These are phyloP conservation scores for Volucella inanis DNA, from an alignment of 2,888 invertebrate species.

Conservation along the genomic window DNA sequence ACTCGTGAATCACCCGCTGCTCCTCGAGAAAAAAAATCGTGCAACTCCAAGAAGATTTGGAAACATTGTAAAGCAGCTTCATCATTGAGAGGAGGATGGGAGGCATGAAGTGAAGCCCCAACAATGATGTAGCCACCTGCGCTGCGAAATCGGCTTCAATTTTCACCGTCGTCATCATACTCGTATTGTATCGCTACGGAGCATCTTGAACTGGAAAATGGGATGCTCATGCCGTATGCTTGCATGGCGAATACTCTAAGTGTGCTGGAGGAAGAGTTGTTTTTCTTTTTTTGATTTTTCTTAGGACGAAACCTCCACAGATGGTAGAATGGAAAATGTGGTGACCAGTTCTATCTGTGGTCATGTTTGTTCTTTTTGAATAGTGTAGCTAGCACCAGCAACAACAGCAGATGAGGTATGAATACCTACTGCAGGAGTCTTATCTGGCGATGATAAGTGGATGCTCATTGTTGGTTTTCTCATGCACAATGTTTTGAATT, in stretches of 20 bases:
- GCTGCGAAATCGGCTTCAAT: constrained; percentile 72
- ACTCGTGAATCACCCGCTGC: constrained; percentile 70
- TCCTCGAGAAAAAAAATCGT: constrained; percentile 53
- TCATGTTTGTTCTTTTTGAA: constrained; percentile 38
- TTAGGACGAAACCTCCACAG: constrained; percentile 33
- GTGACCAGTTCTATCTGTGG: constrained; percentile 56
- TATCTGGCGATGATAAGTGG: constrained; percentile 72
- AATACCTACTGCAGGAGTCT: constrained; percentile 39
- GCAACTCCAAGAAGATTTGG: constrained; percentile 69
- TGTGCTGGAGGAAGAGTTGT: constrained; percentile 24
- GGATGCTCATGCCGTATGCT: constrained; percentile 19
- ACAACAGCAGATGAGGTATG: neutral
- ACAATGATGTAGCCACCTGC: constrained; percentile 73
- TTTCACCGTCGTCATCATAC: constrained; percentile 70
- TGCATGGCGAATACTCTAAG: constrained; percentile 18
- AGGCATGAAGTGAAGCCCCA: constrained; percentile 50
- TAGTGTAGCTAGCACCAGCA: constrained; percentile 27
- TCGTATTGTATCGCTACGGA: constrained; percentile 63
- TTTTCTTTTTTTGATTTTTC: constrained; percentile 32
- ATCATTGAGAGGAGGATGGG: neutral
- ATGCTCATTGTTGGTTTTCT: constrained; percentile 70
- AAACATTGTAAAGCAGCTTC: constrained; percentile 9
- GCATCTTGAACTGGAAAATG: constrained; percentile 53
- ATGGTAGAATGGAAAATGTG: constrained; percentile 17
- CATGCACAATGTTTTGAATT: constrained; percentile 41